Evolutionary conservation across 2,113 vertebrate genomes (phyloP), one percentile per base, ranked within the genome.

Genomic region (Mus pahari): DNA sequence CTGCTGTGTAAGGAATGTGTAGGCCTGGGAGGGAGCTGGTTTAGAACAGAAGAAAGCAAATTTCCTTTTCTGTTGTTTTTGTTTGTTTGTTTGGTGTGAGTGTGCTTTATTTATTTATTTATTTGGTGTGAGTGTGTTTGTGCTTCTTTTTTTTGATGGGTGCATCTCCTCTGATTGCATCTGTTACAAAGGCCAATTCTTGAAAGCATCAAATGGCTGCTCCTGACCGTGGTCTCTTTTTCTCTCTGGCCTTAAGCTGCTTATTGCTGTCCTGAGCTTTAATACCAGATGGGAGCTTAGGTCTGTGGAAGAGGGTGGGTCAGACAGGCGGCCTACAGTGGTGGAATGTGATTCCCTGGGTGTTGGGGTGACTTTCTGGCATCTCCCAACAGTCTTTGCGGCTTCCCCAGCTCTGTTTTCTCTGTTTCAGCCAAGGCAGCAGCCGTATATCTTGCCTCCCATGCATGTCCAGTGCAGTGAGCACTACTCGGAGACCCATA

Each of bases 401-500:
- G 20, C 79, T 70, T 77, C 82, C 64, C 96, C 71, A 62, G 33
- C 86, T 48, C 45, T 60, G 77, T 97, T 45, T 97, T 86, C 45
- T 99, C 97, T 97, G 62, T 99, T 98, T 93, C 96, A 99, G 99
- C 99, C 99, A 13, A 98, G 99, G 92, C 99, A 99, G 24, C 99
- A 99, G 97, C 99, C 99, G 55, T 99, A 99, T 97, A 99, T 99
- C 98, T 97, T 99, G 98, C 98, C 99, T 96, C 98, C 99, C 14
- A 98, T 99, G 98, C 99, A 99, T 55, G 98, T 99, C 94, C 99
- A 99, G 97, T 99, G 99, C 89, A 98, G 98, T 50, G 99, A 99
- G 86, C 99, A 99, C 98, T 99, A 99, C 97, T 99, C 99, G 93
- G 99, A 99, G 98, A 99, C 99, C 7, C 99, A 99, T 98, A 99